phyloP scores from a whole-genome alignment of 2,888 invertebrate genomes.

The Metalampra italica region DNA sequence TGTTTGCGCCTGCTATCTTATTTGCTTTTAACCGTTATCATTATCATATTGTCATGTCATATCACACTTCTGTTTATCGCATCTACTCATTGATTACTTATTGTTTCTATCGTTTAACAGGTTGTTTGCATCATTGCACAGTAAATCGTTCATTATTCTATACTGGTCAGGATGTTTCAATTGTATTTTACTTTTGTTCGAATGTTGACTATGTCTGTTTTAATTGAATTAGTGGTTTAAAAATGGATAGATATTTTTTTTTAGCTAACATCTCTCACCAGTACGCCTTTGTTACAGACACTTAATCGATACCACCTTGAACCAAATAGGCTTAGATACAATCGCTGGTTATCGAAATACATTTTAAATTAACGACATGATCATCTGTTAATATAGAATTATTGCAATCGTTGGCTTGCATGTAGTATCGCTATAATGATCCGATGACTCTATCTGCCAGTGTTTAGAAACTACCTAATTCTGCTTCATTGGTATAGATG shows the following conservation, averaged over 20 bases:
- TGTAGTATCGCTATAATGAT: slow-evolving; percentile 4
- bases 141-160: neutral
- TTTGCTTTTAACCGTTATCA: slow-evolving; percentile 31
- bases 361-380: slow-evolving; percentile 15
- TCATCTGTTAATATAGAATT: slow-evolving; percentile 2
- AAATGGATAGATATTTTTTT: neutral
- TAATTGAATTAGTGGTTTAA: neutral
- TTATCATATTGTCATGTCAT: slow-evolving; percentile 32
- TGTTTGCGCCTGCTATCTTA: slow-evolving; percentile 21
- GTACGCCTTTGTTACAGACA: slow-evolving; percentile 14
- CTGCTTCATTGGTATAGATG: too few species aligned
- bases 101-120: slow-evolving; percentile 30
- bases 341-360: slow-evolving; percentile 26
- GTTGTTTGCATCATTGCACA: slow-evolving; percentile 21
- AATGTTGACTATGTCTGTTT: neutral
- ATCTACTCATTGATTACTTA: slow-evolving; percentile 30
- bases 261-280: slow-evolving; percentile 15
- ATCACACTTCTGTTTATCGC: slow-evolving; percentile 42
- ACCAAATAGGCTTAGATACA: slow-evolving; percentile 26
- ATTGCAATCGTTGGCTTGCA: slow-evolving; percentile 5
- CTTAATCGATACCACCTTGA: slow-evolving; percentile 40
- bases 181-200: too few species aligned
- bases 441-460: slow-evolving; percentile 1
- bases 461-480: neutral
- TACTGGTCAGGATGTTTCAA: too few species aligned